Evolutionary conservation across 2,888 invertebrate genomes (phyloP), one percentile per base, ranked within the genome.

Genomic region (Drosophila testacea): DNA sequence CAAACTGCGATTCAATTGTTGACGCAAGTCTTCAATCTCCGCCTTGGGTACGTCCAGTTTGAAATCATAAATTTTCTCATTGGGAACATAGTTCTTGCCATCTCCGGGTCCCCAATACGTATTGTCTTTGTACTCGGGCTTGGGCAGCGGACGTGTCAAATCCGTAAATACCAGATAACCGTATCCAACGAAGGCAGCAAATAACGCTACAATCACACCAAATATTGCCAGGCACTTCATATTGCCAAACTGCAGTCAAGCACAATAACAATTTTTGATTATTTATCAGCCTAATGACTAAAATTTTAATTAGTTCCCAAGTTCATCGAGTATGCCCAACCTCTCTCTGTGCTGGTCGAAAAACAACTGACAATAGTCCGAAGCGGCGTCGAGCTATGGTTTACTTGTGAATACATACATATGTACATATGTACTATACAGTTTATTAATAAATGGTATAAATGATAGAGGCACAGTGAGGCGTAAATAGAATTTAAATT

Each of bases 11-110:
- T 93, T 93, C 50, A 97, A 92, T 50, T 96, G 93, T 39, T 92
- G 85, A 65, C 94, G 94, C 62, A 96, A 91, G 81, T 95, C 95
- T 13, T 93, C 91, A 46, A 96, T 93, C 41, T 88, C 90, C 42
- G 78, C 77, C 63, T 75, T 9, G 0, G 79, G 73, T 41, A 86
- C 82, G 28, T 85, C 52, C 28, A 91, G 46, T 7, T 55, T 60
- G 36, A 92, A 91, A 0, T 90, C 84, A 54, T 86, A 87, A 34
- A 92, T 82, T 10, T 84, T 77, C 28, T 79, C 61, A 65, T 92
- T 90, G 52, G 91, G 90, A 48, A 83, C 83, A 64, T 91, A 91
- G 9, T 86, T 69, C 28, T 83, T 81, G 36, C 44, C 87, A 55
- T 88, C 75, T 0, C 91, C 92, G 0, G 86, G 89, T 4, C 93